A percentile compares a stretch with the other conserved stretches of the same genome.
These are phyloP conservation scores for Sturmia bella DNA, from an alignment of 2,888 invertebrate species.

Conservation along the genomic window DNA sequence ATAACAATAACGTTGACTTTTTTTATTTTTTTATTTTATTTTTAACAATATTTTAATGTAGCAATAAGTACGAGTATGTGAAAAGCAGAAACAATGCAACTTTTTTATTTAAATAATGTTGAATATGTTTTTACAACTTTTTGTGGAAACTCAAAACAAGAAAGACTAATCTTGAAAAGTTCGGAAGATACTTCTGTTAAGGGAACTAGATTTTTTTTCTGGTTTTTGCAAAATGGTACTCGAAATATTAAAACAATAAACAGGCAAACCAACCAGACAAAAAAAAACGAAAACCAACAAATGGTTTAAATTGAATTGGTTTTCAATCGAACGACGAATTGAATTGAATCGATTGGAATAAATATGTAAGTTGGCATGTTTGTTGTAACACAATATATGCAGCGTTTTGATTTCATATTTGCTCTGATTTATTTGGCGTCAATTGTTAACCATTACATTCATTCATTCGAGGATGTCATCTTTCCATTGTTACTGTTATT, in stretches of 20 bases:
- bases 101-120: conserved; percentile 29
- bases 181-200: conserved; percentile 39
- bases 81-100: not conserved
- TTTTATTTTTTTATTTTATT: too few species aligned
- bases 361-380: conserved; percentile 53
- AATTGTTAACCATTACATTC: conserved; percentile 72
- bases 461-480: conserved; percentile 67
- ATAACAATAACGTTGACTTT: conserved; percentile 1
- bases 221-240: conserved; percentile 2
- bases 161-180: conserved; percentile 18
- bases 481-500: conserved; percentile 65
- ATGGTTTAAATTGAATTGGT: conserved; percentile 43
- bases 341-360: conserved; percentile 40
- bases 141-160: conserved; percentile 22
- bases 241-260: conserved; percentile 27
- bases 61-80: not conserved
- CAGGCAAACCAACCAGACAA: conserved; percentile 26
- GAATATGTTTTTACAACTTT: conserved; percentile 53
- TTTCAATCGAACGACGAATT: not conserved
- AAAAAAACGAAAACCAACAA: conserved; percentile 34
- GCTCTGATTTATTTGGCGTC: conserved; percentile 75
- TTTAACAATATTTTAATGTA: conserved; percentile 18
- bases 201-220: conserved; percentile 27
- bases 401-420: conserved; percentile 72
- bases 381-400: conserved; percentile 64